phyloP scores from a whole-genome alignment of 37 sponge, comb jelly and placozoan genomes.

The Theonella swinhoei region DNA sequence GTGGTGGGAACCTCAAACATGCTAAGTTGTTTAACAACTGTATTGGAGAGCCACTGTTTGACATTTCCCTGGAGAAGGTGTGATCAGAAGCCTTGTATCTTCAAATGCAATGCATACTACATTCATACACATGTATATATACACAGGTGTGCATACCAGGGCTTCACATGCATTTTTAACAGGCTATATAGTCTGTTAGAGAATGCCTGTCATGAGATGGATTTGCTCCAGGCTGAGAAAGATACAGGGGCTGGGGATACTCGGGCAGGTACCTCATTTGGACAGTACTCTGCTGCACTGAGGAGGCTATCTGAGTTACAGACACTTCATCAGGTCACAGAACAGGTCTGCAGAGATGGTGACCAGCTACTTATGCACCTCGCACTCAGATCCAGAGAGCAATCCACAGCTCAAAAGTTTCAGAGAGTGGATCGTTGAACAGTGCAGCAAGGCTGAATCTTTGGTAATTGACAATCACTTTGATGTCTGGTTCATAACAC shows the following conservation, averaged over 20 bases:
- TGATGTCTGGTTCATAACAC: background rate
- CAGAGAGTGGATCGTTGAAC: background rate
- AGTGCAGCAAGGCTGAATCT: background rate
- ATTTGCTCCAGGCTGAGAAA: conserved; percentile 22
- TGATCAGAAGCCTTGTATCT: background rate
- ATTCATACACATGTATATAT: background rate
- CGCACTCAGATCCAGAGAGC: background rate
- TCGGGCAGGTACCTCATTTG: conserved; percentile 13
- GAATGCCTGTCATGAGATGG: conserved; percentile 22
- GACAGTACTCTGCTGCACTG: background rate
- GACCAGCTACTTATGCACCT: background rate
- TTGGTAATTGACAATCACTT: background rate
- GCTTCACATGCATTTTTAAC: conserved; percentile 40
- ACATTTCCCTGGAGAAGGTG: background rate
- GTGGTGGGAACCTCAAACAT: conserved; percentile 23
- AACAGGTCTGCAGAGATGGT: no score
- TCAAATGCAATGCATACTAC: background rate
- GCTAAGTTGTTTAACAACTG: conserved; percentile 57
- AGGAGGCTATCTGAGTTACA: background rate
- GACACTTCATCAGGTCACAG: no score
- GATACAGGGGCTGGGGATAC: background rate
- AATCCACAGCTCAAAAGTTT: no score
- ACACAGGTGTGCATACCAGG: conserved; percentile 53
- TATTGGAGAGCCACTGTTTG: background rate
- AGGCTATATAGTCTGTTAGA: conserved; percentile 22